phyloP scores from a whole-genome alignment of 2,888 invertebrate species.

The Mythimna ferrago region DNA sequence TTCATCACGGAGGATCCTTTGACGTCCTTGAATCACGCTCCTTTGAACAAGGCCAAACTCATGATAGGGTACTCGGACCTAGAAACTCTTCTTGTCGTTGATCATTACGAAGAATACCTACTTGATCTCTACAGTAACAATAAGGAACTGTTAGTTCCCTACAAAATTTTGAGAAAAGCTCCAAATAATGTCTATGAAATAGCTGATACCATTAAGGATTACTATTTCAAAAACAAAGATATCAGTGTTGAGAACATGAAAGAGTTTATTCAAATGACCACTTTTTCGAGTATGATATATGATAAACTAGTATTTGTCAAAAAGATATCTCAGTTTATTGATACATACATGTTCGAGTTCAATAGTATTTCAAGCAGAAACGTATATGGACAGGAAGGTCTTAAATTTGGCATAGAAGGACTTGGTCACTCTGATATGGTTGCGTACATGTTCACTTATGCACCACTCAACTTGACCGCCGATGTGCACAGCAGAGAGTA shows the following conservation, averaged over 20 bases:
- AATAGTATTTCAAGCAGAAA: constrained; percentile 71
- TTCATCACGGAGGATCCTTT: neutral
- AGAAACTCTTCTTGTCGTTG: constrained; percentile 26
- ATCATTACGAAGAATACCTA: neutral
- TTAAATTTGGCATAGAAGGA: constrained; percentile 65
- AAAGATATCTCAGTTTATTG: constrained; percentile 46
- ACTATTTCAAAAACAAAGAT: constrained; percentile 28
- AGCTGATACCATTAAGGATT: constrained; percentile 2
- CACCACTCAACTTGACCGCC: constrained; percentile 63
- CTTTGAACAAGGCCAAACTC: constrained; percentile 35
- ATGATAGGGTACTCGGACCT: constrained; percentile 24
- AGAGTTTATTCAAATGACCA: constrained; percentile 25
- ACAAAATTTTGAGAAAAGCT: constrained; percentile 7
- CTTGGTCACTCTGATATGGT: constrained; percentile 75
- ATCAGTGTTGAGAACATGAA: constrained; percentile 15
- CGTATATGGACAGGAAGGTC: constrained; percentile 62
- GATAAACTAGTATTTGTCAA: constrained; percentile 14
- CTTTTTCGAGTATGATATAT: constrained; percentile 2
- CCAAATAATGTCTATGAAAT: neutral
- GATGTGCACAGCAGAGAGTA: constrained; percentile 68
- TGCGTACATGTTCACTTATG: constrained; percentile 71
- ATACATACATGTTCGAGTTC: constrained; percentile 71
- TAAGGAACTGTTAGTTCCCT: constrained; percentile 18
- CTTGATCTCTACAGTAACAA: neutral
- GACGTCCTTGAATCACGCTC: neutral